Base-by-base conservation (phyloP, 2,113 vertebrate genomes). In the Riparia riparia region DNA sequence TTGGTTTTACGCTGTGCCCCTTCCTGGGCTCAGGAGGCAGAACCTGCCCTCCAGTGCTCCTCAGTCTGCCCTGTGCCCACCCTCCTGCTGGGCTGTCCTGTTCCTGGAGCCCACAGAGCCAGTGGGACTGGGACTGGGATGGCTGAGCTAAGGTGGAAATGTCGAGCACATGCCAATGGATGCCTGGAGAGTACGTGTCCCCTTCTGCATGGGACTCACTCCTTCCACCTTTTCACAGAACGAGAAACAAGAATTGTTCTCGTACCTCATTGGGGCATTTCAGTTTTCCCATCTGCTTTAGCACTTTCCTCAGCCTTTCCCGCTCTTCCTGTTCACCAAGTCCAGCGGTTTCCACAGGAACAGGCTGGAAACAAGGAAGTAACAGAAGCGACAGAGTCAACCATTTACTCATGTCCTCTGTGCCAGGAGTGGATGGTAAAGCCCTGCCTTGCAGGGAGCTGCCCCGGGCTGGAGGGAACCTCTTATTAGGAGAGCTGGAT, bases 231-330 rank as follows among this genome's bases (percentile, higher is more conserved):
- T 44, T 29, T 39, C 82, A 50, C 60, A 90, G 68, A 90, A 88
- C 4, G 41, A 96, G 92, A 83, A 92, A 81, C 72, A 92, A 71
- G 93, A 86, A 64, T 78, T 1, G 44, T 93, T 95, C 96, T 96
- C 3, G 26, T 97, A 99, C 99, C 99, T 99, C 98, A 96, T 98
- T 99, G 58, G 99, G 98, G 96, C 99, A 99, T 97, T 99, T 99
- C 95, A 99, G 98, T 97, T 99, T 98, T 91, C 99, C 99, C 99
- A 99, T 99, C 98, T 99, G 99, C 98, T 99, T 99, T 92, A 99
- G 98, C 89, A 99, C 98, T 94, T 98, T 98, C 79, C 99, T 98
- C 91, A 99, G 98, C 83, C 98, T 98, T 89, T 99, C 99, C 84
- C 99, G 98, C 93, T 99, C 99, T 90, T 99, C 98, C 90, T 99